Base-by-base conservation (phyloP, 2,113 vertebrate species). In the Toxotes chatareus region DNA sequence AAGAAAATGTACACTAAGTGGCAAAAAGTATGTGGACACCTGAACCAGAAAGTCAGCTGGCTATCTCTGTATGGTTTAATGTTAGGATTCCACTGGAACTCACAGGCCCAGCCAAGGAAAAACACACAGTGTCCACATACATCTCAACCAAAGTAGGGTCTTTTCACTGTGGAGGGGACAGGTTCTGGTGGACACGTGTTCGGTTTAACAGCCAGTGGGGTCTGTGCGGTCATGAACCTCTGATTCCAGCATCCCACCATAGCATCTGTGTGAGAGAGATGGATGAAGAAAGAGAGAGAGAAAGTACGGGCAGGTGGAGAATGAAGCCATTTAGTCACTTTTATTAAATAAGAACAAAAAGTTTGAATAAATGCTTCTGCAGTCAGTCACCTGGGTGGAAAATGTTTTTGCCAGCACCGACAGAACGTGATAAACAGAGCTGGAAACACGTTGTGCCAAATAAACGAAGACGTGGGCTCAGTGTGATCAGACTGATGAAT, bases 401-500 rank as follows among this genome's bases (percentile, higher is more conserved):
- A 49, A 34, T 67, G 17, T 38, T 57, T 66, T n/a, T 40, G 9
- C 56, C 55, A 1, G n/a, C 38, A 32, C 40, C 53, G 62, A n/a
- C 63, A 21, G 17, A 63, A 42, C 16, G 4, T 51, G 60, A 62
- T 42, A 23, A 74, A 73, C 66, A 51, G 63, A 60, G 63, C 42
- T 47, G 53, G 56, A 38, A 44, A 64, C 57, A 14, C 1, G 8
- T 19, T 6, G 65, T 31, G 47, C 65, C 73, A 57, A 40, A 69
- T 21, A 32, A 69, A 32, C 27, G 1, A 4, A 13, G 42, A 47
- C 60, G 56, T 73, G 70, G 61, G 79, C 57, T 38, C 44, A 55
- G 23, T 16, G 4, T 27, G 56, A 83, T 68, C 47, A 17, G 13
- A 11, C 40, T 49, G 60, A 75, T 65, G 60, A 65, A 70, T 60